Evolutionary conservation across 2,113 vertebrate species (phyloP).

Genomic region (Seriola quinqueradiata): DNA sequence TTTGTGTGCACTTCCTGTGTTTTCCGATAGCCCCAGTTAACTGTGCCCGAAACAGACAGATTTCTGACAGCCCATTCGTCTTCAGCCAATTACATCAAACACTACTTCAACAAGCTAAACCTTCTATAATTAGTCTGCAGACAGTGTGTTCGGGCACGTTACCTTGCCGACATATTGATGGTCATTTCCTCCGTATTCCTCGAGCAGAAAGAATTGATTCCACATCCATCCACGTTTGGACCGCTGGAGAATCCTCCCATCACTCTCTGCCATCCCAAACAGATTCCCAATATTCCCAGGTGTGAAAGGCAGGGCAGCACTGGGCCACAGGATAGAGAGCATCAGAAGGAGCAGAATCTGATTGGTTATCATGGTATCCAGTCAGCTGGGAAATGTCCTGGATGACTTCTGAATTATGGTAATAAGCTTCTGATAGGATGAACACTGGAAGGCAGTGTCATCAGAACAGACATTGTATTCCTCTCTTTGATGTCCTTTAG

Average conservation of each 20-base stretch:
- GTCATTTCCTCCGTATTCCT: constrained; percentile 95
- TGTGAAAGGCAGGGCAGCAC: constrained; percentile 72
- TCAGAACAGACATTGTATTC: constrained; percentile 83
- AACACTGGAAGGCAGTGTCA: constrained; percentile 70
- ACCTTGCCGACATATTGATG: constrained; percentile 99
- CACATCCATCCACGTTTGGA: constrained; percentile 99
- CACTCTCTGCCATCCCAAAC: constrained; percentile 80
- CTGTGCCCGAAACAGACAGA: constrained; percentile 50
- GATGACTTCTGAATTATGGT: constrained; percentile 73
- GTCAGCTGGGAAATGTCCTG: constrained; percentile 62
- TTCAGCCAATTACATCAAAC: constrained; percentile 69
- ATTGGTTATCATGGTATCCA: constrained; percentile 84
- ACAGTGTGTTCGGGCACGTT: constrained; percentile 71
- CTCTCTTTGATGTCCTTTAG: constrained; percentile 48
- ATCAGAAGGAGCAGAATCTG: constrained; percentile 75
- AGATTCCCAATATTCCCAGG: constrained; percentile 80
- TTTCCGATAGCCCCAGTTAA: constrained; percentile 57
- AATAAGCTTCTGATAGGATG: constrained; percentile 63
- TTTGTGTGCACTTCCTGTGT: constrained; percentile 28
- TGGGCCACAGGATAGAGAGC: constrained; percentile 76
- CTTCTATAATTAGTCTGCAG: constrained; percentile 59
- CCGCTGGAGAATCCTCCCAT: constrained; percentile 88
- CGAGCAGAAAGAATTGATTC: constrained; percentile 99
- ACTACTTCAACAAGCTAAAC: constrained; percentile 52
- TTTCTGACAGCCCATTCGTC: constrained; percentile 63